Conservation (phyloP, 2,113 vertebrate genomes). For the Pyxicephalus adspersus region DNA sequence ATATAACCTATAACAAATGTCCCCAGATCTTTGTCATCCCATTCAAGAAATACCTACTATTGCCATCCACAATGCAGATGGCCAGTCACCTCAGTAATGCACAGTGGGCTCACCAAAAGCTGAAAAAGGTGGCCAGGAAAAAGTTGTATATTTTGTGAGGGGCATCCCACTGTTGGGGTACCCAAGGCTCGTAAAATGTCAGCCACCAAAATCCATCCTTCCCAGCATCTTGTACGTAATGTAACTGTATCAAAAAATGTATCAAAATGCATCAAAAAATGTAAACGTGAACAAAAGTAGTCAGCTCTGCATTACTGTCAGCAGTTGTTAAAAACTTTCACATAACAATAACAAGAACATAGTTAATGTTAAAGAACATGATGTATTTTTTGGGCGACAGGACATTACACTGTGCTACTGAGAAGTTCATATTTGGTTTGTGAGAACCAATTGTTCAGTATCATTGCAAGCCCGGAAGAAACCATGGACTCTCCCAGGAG, state of each 20-base stretch:
- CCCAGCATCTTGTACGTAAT: too few species aligned
- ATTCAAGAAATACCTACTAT: too few species aligned
- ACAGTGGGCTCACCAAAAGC: too few species aligned
- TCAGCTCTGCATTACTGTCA: not conserved
- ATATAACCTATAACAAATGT: too few species aligned
- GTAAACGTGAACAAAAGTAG: not conserved
- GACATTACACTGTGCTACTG: slow-evolving; percentile 9
- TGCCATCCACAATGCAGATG: too few species aligned
- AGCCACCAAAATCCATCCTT: too few species aligned
- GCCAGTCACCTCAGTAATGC: too few species aligned
- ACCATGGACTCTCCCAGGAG: slow-evolving; percentile 17
- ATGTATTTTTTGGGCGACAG: slow-evolving; percentile 24
- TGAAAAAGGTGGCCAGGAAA: too few species aligned
- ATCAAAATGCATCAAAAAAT: not conserved
- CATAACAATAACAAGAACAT: not conserved
- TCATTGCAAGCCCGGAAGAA: slow-evolving; percentile 1
- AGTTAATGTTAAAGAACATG: slow-evolving; percentile 17
- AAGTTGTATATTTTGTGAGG: too few species aligned
- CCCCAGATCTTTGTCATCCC: too few species aligned
- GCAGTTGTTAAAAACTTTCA: slow-evolving; percentile 8
- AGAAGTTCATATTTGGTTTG: slow-evolving; percentile 13
- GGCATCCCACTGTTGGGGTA: too few species aligned
- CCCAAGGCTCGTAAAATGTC: too few species aligned
- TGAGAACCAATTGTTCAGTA: slow-evolving; percentile 21
- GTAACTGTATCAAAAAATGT: not conserved